phyloP scores from a whole-genome alignment of 2,113 vertebrate species.

The Neogale vison region DNA sequence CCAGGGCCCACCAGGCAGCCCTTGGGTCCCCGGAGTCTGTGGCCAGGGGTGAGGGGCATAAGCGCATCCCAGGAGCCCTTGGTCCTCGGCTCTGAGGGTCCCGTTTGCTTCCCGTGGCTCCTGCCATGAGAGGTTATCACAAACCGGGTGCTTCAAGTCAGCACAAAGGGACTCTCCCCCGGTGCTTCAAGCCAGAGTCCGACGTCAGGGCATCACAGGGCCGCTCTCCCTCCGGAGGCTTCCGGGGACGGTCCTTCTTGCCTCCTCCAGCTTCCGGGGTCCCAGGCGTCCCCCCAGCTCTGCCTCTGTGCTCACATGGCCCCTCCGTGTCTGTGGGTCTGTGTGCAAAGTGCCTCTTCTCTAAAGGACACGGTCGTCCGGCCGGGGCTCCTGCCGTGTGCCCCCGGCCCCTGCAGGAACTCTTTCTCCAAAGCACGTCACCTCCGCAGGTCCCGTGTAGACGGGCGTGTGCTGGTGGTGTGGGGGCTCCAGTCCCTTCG shows the following conservation, averaged over 20 bases:
- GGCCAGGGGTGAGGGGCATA: no score
- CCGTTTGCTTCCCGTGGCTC: neutral
- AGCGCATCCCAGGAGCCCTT: no score
- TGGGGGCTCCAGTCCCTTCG: neutral
- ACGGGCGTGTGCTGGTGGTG: neutral
- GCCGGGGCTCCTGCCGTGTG: rapidly evolving
- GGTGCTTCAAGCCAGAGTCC: neutral
- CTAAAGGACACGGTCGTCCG: no score
- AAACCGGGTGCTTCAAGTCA: neutral
- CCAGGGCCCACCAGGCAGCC: neutral
- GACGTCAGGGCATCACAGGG: neutral
- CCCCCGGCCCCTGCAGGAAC: neutral
- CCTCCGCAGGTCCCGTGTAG: neutral
- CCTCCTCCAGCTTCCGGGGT: neutral
- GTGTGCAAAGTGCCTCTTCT: neutral
- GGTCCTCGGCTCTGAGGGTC: neutral
- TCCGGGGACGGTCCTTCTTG: neutral
- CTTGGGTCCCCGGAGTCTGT: neutral
- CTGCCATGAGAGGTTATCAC: neutral
- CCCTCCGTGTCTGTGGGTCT: no score
- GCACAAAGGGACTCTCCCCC: rapidly evolving
- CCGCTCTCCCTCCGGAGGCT: neutral
- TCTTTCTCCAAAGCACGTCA: neutral
- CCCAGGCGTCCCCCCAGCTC: neutral
- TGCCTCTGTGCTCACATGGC: neutral